phyloP scores from a whole-genome alignment of 2,113 vertebrate species.

The Agapornis roseicollis region DNA sequence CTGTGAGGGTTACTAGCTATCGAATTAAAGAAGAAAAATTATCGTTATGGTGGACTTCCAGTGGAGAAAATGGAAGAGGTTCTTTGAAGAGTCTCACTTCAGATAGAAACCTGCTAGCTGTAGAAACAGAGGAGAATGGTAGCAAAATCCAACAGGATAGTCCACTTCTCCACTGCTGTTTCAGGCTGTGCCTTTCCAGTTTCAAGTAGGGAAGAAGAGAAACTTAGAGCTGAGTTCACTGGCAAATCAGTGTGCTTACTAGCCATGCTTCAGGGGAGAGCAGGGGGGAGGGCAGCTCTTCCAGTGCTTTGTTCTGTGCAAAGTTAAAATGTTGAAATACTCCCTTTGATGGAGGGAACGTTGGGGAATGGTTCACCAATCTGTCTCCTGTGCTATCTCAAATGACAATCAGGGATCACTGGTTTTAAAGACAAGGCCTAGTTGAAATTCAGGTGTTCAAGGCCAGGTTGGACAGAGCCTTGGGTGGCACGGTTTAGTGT shows the following conservation, averaged over 20 bases:
- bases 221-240: not conserved
- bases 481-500: too few species aligned
- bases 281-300: not conserved
- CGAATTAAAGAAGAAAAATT: not conserved
- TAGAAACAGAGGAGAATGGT: not conserved
- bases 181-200: not conserved
- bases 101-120: not conserved
- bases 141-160: not conserved
- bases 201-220: not conserved
- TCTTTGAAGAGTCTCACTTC: not conserved
- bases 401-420: not conserved
- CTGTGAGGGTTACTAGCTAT: not conserved
- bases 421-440: not conserved
- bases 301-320: not conserved
- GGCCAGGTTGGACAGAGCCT: too few species aligned
- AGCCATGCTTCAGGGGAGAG: not conserved
- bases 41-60: not conserved
- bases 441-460: not conserved
- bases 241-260: not conserved
- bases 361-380: rapidly evolving
- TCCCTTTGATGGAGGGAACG: not conserved
- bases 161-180: not conserved
- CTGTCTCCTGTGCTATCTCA: not conserved
- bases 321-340: not conserved
- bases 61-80: not conserved